Base-by-base conservation (phyloP, 2,113 vertebrate genomes). In the Genyomyrus donnyi region DNA sequence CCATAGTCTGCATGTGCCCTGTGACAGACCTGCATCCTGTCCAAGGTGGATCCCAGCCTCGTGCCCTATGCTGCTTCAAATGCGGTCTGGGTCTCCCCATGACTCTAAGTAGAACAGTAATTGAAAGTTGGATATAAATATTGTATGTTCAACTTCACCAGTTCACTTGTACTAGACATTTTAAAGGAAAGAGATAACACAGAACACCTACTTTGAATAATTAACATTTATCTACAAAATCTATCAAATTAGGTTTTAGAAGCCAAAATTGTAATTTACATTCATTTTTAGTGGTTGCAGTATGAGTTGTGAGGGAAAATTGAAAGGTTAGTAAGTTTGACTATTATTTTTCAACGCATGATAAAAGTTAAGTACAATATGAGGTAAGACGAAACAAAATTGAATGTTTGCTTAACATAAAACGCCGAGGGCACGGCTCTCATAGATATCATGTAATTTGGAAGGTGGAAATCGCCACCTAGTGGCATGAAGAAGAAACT, bases 391-490 rank as follows among this genome's bases (percentile, higher is more conserved):
- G 27, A 77, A 42, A 39, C 74, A 80, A 80, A 80, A 80, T 42
- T 39, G 11, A 39, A 17, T 19, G 74, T 31, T 74, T 4, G 13
- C 4, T 74, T 27, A 35, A 74, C 35, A 7, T 39, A 77, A 19
- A 17, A 80, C 5, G 3, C 17, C 15, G 13, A 19, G 4, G 15
- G 15, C 74, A 39, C 15, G 70, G 2, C 31, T 35, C 13, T 19
- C 21, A 19, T 21, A 42, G 11, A 17, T 2, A 4, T 21, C 3
- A 89, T 49, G 45, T 35, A 11, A 85, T 58, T 58, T 85, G 3
- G 74, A 58, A 19, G 89, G 89, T 15, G 19, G 8, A 89, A 89
- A 39, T 50, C 84, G 83, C 50, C 77, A 11, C n/a, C 89, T 66
- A 62, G 89, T 85, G 89, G 89, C n/a, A 42, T 62, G 10, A 62